Base-by-base conservation (phyloP, 2,888 invertebrate species). In the Tanytarsus gracilentus region DNA sequence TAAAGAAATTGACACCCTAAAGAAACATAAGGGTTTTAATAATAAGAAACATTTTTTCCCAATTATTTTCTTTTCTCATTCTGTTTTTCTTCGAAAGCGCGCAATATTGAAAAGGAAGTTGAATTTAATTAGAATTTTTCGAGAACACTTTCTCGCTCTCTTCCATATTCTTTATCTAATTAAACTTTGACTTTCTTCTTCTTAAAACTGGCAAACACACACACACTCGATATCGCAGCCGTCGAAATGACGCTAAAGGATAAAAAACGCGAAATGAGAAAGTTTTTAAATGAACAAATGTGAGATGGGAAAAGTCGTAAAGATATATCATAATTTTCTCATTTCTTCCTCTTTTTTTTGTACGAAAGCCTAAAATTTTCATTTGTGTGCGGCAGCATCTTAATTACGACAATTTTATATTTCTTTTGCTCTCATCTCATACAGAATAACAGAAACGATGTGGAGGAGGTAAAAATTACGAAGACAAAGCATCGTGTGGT, bases 41-140 rank as follows among this genome's bases (percentile, higher is more conserved):
- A n/a, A n/a, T 11, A 16, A 36, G 36, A 36, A 36, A 36, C 14
- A 14, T 36, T 16, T 30, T 36, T 36, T 36, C 36, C 36, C 36
- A 36, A 36, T 36, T 36, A 36, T 36, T 36, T 14, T 36, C n/a
- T 36, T 36, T n/a, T 14, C 36, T 36, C 36, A n/a, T 3, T 8
- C 33, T 5, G 14, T 14, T 6, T 7, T 5, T n/a, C 4, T 14
- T 33, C 33, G 11, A 33, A 33, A 11, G 14, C 33, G n/a, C 5
- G 44, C 14, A 18, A 7, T 44, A 44, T 44, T 44, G 44, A 44
- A 44, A 44, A 21, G 21, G 18, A 40, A n/a, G n/a, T n/a, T n/a
- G n/a, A n/a, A 56, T 56, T 40, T 56, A 56, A 56, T 56, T 56
- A 56, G 36, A 56, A 36, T 39, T 40, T 18, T 56, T 39, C 39